phyloP scores from a whole-genome alignment of 2,113 vertebrate genomes.

The Albula goreensis region DNA sequence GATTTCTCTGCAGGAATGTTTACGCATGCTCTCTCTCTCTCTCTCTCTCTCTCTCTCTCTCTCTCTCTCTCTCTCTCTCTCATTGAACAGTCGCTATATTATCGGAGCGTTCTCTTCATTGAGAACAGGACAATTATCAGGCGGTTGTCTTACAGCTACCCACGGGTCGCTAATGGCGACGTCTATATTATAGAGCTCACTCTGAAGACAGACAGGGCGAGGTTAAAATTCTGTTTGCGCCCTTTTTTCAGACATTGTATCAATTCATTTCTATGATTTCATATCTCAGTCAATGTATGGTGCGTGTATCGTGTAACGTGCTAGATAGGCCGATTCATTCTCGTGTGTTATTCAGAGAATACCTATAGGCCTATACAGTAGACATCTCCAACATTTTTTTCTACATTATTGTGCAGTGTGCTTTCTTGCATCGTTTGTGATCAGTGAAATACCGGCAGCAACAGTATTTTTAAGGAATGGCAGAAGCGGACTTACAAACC shows the following conservation, averaged over 20 bases:
- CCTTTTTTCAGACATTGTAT: not conserved
- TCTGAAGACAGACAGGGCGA: not conserved
- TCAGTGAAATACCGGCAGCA: not conserved
- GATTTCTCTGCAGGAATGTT: slow-evolving; percentile 27
- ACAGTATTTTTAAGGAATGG: slow-evolving; percentile 65
- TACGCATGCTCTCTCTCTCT: slow-evolving; percentile 30
- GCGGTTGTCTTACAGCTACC: not conserved
- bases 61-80: not conserved
- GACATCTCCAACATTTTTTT: not conserved
- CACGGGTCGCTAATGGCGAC: not conserved
- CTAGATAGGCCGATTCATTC: slow-evolving; percentile 23
- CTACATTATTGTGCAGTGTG: not conserved
- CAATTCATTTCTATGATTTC: slow-evolving; percentile 10
- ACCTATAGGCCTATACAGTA: not conserved
- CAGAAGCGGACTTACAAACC: slow-evolving; percentile 85
- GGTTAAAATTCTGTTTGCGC: not conserved
- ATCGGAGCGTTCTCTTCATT: not conserved
- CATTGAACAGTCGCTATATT: slow-evolving; percentile 3
- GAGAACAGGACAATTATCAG: not conserved
- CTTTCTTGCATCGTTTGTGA: slow-evolving; percentile 13
- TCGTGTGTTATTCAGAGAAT: not conserved
- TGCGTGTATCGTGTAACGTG: slow-evolving; percentile 10
- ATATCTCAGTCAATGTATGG: slow-evolving; percentile 5
- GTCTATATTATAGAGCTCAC: not conserved
- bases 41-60: not conserved